Conservation (phyloP, 2,888 invertebrate species). For the Odontocolon sp. region DNA sequence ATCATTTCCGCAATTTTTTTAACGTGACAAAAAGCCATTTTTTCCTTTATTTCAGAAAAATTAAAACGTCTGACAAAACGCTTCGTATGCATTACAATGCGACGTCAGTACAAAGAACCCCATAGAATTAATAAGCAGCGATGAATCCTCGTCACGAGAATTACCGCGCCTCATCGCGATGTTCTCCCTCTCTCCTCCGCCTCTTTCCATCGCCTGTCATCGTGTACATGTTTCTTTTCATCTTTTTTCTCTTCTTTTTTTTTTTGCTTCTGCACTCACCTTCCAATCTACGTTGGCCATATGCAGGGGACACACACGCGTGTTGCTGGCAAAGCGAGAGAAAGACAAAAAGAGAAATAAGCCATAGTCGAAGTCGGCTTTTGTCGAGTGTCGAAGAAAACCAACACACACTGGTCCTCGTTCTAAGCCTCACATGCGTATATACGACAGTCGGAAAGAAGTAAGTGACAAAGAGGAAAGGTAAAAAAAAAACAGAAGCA, state of each 20-base stretch:
- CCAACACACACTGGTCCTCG: background rate
- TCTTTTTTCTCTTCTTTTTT: background rate
- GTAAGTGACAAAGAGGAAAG: slow-evolving; percentile 3
- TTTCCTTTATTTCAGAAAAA: background rate
- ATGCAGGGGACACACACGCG: slow-evolving; percentile 21
- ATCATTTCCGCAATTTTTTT: background rate
- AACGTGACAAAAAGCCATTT: background rate
- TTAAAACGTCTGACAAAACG: too few species aligned
- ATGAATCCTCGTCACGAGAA: slow-evolving; percentile 19
- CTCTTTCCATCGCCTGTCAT: slow-evolving; percentile 11
- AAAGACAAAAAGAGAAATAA: background rate
- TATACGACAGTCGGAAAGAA: slow-evolving; percentile 34
- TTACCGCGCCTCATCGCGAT: slow-evolving; percentile 8
- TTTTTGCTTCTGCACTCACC: slow-evolving; percentile 7
- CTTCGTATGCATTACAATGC: background rate
- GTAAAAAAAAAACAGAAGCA: slow-evolving; percentile 3
- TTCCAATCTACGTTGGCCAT: background rate
- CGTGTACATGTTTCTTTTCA: slow-evolving; percentile 22
- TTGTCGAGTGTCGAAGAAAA: slow-evolving; percentile 16
- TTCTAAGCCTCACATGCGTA: too few species aligned
- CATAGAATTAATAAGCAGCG: slow-evolving; percentile 24
- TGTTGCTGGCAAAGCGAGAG: slow-evolving; percentile 9
- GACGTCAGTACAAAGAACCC: background rate
- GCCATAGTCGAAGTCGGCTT: background rate
- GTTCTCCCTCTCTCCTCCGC: background rate